These are phyloP conservation scores for Eidolon helvum DNA, from an alignment of 2,113 vertebrate species.

Conservation along the genomic window DNA sequence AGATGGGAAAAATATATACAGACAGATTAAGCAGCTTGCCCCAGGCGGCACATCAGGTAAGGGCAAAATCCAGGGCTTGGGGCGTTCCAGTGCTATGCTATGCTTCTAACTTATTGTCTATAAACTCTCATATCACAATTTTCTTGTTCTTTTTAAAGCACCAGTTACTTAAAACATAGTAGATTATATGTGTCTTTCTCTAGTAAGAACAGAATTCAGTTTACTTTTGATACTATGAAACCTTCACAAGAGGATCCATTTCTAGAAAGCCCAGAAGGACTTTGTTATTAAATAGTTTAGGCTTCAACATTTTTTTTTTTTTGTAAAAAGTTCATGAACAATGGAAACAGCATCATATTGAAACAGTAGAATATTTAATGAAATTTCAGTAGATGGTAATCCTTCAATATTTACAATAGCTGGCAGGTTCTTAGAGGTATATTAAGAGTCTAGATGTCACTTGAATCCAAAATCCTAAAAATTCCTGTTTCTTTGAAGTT, in stretches of 20 bases:
- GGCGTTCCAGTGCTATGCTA: not conserved
- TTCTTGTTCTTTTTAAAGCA: not conserved
- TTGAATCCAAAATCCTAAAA: not conserved
- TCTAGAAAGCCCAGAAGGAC: not conserved
- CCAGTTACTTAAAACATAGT: not conserved
- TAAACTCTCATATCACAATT: not conserved
- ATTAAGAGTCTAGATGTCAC: not conserved
- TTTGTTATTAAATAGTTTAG: not conserved
- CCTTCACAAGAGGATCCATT: not conserved
- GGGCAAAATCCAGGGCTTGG: not conserved
- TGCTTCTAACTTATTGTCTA: no score
- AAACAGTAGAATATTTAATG: not conserved
- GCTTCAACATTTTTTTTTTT: not conserved
- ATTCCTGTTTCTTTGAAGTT: not conserved
- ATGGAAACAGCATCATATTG: not conserved
- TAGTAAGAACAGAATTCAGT: not conserved
- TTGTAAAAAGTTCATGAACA: not conserved
- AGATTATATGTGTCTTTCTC: not conserved
- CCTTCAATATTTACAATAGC: not conserved
- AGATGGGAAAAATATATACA: not conserved
- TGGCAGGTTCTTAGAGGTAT: not conserved
- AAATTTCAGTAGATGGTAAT: not conserved
- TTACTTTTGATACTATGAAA: not conserved
- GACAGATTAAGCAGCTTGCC: not conserved
- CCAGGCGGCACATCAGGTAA: not conserved